These are phyloP conservation scores for Acronicta psi DNA, from an alignment of 2,888 invertebrate genomes.

Conservation along the genomic window DNA sequence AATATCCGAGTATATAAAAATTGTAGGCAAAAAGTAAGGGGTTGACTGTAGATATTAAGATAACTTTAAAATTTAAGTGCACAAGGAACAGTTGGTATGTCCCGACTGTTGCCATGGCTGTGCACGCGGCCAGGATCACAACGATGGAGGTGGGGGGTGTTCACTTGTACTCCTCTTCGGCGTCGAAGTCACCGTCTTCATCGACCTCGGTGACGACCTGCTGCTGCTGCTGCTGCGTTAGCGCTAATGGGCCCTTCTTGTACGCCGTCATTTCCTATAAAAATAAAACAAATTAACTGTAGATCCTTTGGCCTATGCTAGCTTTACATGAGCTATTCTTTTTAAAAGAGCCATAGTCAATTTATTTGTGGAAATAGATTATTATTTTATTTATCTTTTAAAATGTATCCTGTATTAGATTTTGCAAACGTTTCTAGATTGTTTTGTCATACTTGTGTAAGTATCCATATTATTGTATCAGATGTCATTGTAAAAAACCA, in stretches of 20 bases:
- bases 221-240: slow-evolving; percentile 64
- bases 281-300: slow-evolving; percentile 52
- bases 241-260: slow-evolving; percentile 91
- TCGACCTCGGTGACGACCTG: slow-evolving; percentile 77
- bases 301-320: too few species aligned
- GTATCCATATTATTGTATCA: too few species aligned
- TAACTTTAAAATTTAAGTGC: slow-evolving; percentile 43
- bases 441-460: too few species aligned
- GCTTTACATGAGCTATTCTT: too few species aligned
- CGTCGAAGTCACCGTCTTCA: slow-evolving; percentile 90
- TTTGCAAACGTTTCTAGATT: too few species aligned
- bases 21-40: slow-evolving; percentile 58
- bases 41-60: slow-evolving; percentile 53
- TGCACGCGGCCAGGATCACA: slow-evolving; percentile 50
- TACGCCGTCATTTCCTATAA: slow-evolving; percentile 95
- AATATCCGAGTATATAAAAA: slow-evolving; percentile 66
- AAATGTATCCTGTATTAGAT: too few species aligned
- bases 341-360: too few species aligned
- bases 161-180: slow-evolving; percentile 90
- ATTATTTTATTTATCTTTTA: too few species aligned
- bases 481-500: too few species aligned
- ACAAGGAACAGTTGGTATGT: slow-evolving; percentile 35
- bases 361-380: too few species aligned
- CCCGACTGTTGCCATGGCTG: slow-evolving; percentile 40
- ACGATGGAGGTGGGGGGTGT: slow-evolving; percentile 27